A percentile compares a stretch with the other conserved stretches of the same genome.
phyloP scores from a whole-genome alignment of 2,797 vertebrate species.

The Rhadinocentrus ornatus region DNA sequence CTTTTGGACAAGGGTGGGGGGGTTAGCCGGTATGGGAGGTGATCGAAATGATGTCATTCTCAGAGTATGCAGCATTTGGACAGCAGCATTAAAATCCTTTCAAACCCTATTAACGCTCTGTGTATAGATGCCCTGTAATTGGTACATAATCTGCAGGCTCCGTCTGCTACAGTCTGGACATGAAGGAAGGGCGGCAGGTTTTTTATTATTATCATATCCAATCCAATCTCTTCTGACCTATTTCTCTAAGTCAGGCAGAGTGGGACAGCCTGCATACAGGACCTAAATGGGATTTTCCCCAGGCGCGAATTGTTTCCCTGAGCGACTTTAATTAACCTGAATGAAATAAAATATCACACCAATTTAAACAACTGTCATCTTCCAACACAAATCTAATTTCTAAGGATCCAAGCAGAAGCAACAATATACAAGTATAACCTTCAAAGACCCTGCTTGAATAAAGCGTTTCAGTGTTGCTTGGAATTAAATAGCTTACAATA shows the following conservation, averaged over 20 bases:
- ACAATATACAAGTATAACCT: not conserved
- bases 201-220: constrained; percentile 41
- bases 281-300: constrained; percentile 63
- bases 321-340: constrained; percentile 61
- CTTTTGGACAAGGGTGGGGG: constrained; percentile 21
- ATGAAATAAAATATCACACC: constrained; percentile 46
- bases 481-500: not conserved
- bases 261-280: constrained; percentile 30
- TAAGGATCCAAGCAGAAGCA: not conserved
- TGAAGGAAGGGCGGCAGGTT: constrained; percentile 28
- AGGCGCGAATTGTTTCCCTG: constrained; percentile 58
- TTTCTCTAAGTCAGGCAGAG: constrained; percentile 47
- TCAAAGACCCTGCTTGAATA: not conserved
- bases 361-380: constrained; percentile 40
- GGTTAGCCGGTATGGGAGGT: constrained; percentile 71
- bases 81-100: constrained; percentile 75
- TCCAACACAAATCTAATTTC: constrained; percentile 16
- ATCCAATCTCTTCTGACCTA: constrained; percentile 69
- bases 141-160: constrained; percentile 73
- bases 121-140: constrained; percentile 59
- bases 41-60: constrained; percentile 84
- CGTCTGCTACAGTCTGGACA: constrained; percentile 60
- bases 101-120: constrained; percentile 75
- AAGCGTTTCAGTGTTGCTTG: not conserved
- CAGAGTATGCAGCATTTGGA: constrained; percentile 75